These are phyloP conservation scores for Cephalotes varians DNA, from an alignment of 2,888 invertebrate genomes.

Conservation along the genomic window DNA sequence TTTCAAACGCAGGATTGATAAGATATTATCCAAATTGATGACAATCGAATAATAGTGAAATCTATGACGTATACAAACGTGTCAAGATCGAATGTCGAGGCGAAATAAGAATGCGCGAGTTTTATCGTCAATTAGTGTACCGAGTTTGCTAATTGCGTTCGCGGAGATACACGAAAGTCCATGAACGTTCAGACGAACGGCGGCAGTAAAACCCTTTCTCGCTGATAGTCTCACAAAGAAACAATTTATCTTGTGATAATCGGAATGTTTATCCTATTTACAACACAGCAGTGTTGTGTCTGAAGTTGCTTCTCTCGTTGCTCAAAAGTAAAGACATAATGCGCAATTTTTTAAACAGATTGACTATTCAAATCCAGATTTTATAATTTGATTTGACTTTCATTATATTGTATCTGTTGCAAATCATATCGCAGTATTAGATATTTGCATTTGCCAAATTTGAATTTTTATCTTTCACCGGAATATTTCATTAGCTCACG, in stretches of 20 bases:
- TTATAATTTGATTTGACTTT: background rate
- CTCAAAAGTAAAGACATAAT: background rate
- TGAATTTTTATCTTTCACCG: background rate
- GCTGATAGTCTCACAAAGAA: slow-evolving; percentile 27
- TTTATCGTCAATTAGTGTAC: slow-evolving; percentile 63
- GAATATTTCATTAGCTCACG: background rate
- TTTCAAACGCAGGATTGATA: background rate
- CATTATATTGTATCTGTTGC: background rate
- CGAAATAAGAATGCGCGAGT: slow-evolving; percentile 59
- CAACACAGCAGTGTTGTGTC: background rate
- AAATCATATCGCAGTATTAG: background rate
- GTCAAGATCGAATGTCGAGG: slow-evolving; percentile 55
- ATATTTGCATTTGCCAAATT: slow-evolving; percentile 4
- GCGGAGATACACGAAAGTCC: slow-evolving; percentile 27
- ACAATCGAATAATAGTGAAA: background rate
- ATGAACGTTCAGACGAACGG: background rate
- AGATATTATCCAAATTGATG: background rate
- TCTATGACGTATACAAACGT: slow-evolving; percentile 48
- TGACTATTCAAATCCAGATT: background rate
- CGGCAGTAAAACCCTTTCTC: slow-evolving; percentile 3
- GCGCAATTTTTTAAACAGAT: background rate
- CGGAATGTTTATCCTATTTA: background rate
- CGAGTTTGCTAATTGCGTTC: slow-evolving; percentile 55
- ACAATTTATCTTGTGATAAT: slow-evolving; percentile 26
- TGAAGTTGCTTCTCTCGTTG: background rate